These are phyloP conservation scores for Dryocosmus kuriphilus DNA, from an alignment of 2,888 invertebrate genomes.

Conservation along the genomic window DNA sequence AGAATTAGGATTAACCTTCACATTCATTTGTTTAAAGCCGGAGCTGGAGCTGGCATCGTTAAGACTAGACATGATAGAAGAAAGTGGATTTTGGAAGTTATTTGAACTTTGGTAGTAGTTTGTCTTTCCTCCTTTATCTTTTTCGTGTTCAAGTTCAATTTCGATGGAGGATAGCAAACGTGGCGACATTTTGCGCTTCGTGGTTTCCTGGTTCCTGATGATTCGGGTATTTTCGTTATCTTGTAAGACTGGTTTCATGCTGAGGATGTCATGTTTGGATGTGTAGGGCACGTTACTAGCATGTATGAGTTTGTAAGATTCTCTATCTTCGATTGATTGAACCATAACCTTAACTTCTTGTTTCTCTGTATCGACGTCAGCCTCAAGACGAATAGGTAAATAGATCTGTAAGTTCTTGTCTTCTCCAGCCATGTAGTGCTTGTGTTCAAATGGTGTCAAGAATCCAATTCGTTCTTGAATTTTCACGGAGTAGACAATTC, in stretches of 20 bases:
- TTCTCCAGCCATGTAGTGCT: constrained; percentile 81
- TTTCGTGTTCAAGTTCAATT: background rate
- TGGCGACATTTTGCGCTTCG: background rate
- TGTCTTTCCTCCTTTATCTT: background rate
- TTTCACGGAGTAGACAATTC: constrained; percentile 79
- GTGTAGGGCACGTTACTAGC: constrained; percentile 84
- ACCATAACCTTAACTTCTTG: constrained; percentile 78
- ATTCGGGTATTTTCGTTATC: constrained; percentile 66
- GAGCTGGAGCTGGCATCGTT: background rate
- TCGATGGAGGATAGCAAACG: background rate
- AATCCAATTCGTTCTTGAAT: constrained; percentile 83
- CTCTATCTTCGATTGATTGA: constrained; percentile 78
- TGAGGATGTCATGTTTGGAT: constrained; percentile 80
- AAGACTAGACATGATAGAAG: background rate
- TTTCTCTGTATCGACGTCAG: constrained; percentile 79
- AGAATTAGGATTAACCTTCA: background rate
- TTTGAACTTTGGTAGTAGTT: no score
- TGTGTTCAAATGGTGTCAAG: constrained; percentile 81
- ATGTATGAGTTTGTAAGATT: constrained; percentile 80
- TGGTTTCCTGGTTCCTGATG: constrained; percentile 64
- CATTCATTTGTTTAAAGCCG: background rate
- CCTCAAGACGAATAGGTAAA: constrained; percentile 79
- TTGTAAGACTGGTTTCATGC: constrained; percentile 77
- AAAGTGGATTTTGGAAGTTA: background rate
- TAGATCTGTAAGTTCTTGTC: constrained; percentile 81